Evolutionary conservation across 2,113 vertebrate species (phyloP), one percentile per base, ranked within the genome.

Genomic region (Anolis sagrei): DNA sequence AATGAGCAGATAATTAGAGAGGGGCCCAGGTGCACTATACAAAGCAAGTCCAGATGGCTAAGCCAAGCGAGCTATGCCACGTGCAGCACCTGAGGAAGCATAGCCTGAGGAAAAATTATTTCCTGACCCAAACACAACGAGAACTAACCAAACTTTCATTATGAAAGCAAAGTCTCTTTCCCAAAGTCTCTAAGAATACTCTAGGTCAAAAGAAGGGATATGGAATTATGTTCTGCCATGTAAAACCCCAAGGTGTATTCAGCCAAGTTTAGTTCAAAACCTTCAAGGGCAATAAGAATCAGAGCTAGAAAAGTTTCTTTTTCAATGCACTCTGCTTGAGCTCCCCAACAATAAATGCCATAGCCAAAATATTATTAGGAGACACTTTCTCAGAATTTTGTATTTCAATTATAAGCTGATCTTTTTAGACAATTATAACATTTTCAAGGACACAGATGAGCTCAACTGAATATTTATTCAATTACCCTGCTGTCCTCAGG

Each of bases 21-120:
- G 36, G 14, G 34, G 68, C 39, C 36, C 61, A 76, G 62, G 62
- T 49, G 23, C 23, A 61, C 16, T 58, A 74, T 82, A 36, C 61
- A 61, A 84, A 84, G 29, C n/a, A 66, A 84, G 51, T 68, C 39
- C 61, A 84, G 75, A 66, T 76, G 82, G 58, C 39, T 32, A 76
- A 76, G 36, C 54, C 44, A 76, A 64, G 44, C 76, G 73, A 83
- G 21, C 39, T 64, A 49, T 76, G 82, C 61, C 82, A 64, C 2
- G 2, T 48, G 39, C 39, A 76, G 82, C 61, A 84, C 54, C 58
- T n/a, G 48, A 61, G n/a, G 39, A 54, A 32, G 10, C 14, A 6
- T 25, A 11, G 66, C 29, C 49, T 75, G 58, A 23, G 49, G 19
- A 29, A 44, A 61, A 62, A 75, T 23, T 83, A n/a, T n/a, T 76